Percentiles rank a stretch among this genome's conserved stretches.
phyloP scores from a whole-genome alignment of 2,888 invertebrate genomes.

The Cynaeus angustus region DNA sequence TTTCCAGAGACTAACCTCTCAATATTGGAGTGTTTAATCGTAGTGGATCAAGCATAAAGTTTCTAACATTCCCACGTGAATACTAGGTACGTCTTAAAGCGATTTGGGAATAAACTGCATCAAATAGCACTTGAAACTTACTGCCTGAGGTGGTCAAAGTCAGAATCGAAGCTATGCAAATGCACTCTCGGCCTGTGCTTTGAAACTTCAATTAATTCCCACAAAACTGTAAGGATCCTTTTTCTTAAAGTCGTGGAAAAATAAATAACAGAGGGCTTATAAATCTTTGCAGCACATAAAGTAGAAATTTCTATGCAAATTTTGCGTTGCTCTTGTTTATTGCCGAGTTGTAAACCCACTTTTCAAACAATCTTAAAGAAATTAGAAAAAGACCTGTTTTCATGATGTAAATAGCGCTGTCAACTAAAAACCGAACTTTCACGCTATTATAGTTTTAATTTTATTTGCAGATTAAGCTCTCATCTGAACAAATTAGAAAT shows the following conservation, averaged over 20 bases:
- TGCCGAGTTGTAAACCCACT: not conserved
- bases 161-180: slow-evolving; percentile 5
- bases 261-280: slow-evolving; percentile 31
- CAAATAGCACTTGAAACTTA: slow-evolving; percentile 11
- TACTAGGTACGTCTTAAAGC: slow-evolving; percentile 24
- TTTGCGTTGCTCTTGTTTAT: slow-evolving; percentile 14
- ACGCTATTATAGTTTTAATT: not conserved
- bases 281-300: slow-evolving; percentile 29
- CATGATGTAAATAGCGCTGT: not conserved
- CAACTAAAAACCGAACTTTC: not conserved
- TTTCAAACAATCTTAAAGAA: not conserved
- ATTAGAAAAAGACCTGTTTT: not conserved
- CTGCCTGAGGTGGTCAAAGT: slow-evolving; percentile 27
- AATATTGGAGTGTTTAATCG: slow-evolving; percentile 37
- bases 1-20: slow-evolving; percentile 33
- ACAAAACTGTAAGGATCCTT: not conserved
- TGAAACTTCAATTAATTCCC: slow-evolving; percentile 4
- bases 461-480: slow-evolving; percentile 1
- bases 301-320: slow-evolving; percentile 36
- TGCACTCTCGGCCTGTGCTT: slow-evolving; percentile 2
- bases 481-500: slow-evolving; percentile 6
- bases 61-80: slow-evolving; percentile 24
- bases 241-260: not conserved
- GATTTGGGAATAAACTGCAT: slow-evolving; percentile 31
- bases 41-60: slow-evolving; percentile 28